Conservation (phyloP, 2,888 invertebrate genomes). For the Steinernema carpocapsae region DNA sequence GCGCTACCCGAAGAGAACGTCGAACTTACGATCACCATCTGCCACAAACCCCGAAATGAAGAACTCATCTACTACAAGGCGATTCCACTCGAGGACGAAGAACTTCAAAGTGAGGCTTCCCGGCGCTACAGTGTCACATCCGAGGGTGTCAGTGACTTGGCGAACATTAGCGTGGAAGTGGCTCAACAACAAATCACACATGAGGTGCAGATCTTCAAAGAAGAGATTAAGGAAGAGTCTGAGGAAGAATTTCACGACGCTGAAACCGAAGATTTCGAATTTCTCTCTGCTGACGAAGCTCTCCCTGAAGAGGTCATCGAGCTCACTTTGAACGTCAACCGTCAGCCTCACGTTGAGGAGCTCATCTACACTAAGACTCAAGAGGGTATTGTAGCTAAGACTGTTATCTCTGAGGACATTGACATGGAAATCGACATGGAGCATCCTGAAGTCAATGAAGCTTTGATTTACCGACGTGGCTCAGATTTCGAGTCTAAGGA, state of each 20-base stretch:
- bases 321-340: slow-evolving; percentile 27
- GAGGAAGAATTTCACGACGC: slow-evolving; percentile 35
- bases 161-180: not conserved
- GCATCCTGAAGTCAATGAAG: slow-evolving; percentile 6
- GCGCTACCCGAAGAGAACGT: slow-evolving; percentile 9
- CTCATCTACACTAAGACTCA: slow-evolving; percentile 31
- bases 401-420: not conserved
- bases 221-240: not conserved
- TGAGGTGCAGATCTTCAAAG: slow-evolving; percentile 36
- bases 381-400: not conserved
- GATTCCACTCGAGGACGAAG: slow-evolving; percentile 10
- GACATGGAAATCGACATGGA: not conserved
- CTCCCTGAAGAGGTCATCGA: slow-evolving; percentile 32
- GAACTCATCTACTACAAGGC: slow-evolving; percentile 24
- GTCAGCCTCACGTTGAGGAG: slow-evolving; percentile 28
- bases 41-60: slow-evolving; percentile 18
- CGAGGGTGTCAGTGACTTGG: not conserved
- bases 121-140: not conserved
- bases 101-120: not conserved
- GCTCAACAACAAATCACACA: slow-evolving; percentile 29
- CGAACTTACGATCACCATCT: slow-evolving; percentile 17
- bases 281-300: not conserved
- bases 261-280: slow-evolving; percentile 29
- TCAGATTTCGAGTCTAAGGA: slow-evolving; percentile 14
- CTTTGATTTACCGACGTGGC: slow-evolving; percentile 6